Conservation (phyloP, 35 echinoderm and acorn worm genomes). For the Ophioderma brevispina region DNA sequence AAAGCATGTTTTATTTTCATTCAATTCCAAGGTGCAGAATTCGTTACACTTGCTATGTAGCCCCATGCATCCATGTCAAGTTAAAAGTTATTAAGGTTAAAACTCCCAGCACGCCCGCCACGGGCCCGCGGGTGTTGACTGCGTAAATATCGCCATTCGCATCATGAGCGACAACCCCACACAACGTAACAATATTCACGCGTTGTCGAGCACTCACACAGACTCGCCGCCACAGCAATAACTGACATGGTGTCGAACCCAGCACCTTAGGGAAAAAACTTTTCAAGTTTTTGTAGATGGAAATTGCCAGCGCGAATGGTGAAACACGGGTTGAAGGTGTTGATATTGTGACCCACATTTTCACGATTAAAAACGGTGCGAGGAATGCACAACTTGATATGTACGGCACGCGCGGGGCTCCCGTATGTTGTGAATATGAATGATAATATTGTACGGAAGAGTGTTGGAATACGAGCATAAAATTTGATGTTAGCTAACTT, state of each 20-base stretch:
- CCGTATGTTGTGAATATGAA: no score
- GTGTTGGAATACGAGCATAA: no score
- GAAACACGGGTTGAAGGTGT: not conserved
- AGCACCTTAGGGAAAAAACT: not conserved
- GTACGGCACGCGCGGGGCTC: not conserved
- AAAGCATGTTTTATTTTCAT: no score
- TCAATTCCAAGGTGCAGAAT: not conserved
- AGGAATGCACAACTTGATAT: not conserved
- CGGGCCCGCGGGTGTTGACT: not conserved
- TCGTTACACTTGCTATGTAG: not conserved
- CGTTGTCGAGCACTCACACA: not conserved
- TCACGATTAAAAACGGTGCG: not conserved
- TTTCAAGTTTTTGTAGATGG: not conserved
- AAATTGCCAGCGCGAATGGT: not conserved
- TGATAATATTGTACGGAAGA: no score
- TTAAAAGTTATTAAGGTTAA: conserved; percentile 7
- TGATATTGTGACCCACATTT: not conserved
- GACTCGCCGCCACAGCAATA: not conserved
- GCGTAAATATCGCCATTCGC: not conserved
- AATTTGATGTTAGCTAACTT: not conserved
- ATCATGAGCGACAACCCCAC: not conserved
- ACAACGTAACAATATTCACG: not conserved
- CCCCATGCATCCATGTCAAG: not conserved
- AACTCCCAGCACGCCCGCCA: not conserved
- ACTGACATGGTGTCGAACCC: not conserved